phyloP scores from a whole-genome alignment of 2,797 vertebrate species.

The Alfaro cultratus region DNA sequence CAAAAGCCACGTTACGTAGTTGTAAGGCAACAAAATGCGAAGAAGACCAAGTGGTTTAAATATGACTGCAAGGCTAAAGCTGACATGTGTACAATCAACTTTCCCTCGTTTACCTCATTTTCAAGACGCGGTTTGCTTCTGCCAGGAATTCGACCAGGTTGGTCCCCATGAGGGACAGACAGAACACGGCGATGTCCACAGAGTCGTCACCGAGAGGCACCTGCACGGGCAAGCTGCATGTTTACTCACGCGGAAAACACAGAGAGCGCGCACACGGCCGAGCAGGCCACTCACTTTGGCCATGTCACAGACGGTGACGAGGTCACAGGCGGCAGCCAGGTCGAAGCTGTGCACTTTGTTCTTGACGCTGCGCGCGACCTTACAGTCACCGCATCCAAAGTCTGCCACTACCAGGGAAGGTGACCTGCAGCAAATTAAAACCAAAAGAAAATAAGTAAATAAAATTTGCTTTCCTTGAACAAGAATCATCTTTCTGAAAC shows the following conservation, averaged over 20 bases:
- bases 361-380: conserved; percentile 84
- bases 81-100: not conserved
- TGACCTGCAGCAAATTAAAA: conserved; percentile 74
- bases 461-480: conserved; percentile 2
- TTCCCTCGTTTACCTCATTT: conserved; percentile 79
- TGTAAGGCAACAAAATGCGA: not conserved
- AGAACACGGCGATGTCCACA: conserved; percentile 92
- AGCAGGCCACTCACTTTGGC: conserved; percentile 81
- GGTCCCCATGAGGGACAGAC: conserved; percentile 95
- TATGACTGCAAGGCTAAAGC: not conserved
- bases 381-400: conserved; percentile 95
- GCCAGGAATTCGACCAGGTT: conserved; percentile 90
- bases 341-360: conserved; percentile 95
- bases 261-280: not conserved
- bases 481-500: not conserved
- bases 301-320: conserved; percentile 93
- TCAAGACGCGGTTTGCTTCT: conserved; percentile 92
- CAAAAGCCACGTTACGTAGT: not conserved
- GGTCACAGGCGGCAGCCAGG: conserved; percentile 85
- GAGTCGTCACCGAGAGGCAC: conserved; percentile 85
- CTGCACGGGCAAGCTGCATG: conserved; percentile 63
- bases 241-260: not conserved
- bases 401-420: conserved; percentile 90
- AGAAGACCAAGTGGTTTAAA: not conserved
- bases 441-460: not conserved